These are phyloP conservation scores for Morbakka virulenta DNA, from an alignment of 30 jellyfish, hydroid and myxozoan genomes.

Conservation along the genomic window DNA sequence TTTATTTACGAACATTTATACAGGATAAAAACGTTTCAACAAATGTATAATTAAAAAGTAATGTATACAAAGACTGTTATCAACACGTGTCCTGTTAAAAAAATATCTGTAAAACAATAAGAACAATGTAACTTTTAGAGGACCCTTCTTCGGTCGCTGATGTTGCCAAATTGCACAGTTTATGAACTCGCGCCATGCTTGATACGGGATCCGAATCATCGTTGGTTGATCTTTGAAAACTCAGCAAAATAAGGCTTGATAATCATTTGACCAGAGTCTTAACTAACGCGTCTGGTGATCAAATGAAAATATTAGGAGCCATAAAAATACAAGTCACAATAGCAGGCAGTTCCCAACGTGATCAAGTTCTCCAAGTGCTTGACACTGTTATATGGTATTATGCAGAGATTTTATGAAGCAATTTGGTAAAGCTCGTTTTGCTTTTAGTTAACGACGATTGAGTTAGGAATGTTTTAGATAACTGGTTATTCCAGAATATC, in stretches of 20 bases:
- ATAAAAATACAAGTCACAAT: neutral
- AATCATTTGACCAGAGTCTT: neutral
- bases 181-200: conserved; percentile 32
- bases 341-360: conserved; percentile 26
- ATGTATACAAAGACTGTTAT: neutral
- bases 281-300: neutral
- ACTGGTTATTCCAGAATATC: conserved; percentile 22
- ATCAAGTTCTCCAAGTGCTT: conserved; percentile 16
- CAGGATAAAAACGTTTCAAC: no score
- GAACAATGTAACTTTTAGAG: conserved; percentile 7
- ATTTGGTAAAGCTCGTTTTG: conserved; percentile 5
- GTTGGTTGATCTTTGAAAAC: conserved; percentile 6
- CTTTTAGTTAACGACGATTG: neutral
- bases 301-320: neutral
- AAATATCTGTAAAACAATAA: conserved; percentile 16
- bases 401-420: conserved; percentile 35
- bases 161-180: conserved; percentile 25
- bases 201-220: conserved; percentile 45
- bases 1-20: no score
- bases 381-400: neutral
- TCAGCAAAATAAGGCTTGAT: conserved; percentile 7
- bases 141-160: conserved; percentile 34
- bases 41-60: no score
- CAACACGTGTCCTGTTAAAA: no score
- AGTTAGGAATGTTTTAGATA: conserved; percentile 14